These are phyloP conservation scores for Leptonema lineaticorne DNA, from an alignment of 1,140 invertebrate species.

Conservation along the genomic window DNA sequence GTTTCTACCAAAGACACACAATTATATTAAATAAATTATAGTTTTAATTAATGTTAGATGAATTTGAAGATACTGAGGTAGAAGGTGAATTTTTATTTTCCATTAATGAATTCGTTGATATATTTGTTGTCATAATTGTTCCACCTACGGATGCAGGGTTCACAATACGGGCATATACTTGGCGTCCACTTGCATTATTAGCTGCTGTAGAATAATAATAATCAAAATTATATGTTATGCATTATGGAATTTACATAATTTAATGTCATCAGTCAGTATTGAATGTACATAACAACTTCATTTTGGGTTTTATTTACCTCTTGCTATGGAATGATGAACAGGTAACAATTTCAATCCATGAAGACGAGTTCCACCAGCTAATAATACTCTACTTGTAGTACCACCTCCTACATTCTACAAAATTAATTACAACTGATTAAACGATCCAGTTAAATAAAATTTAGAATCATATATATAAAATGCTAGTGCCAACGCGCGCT, in stretches of 20 bases:
- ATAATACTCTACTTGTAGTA: constrained; percentile 28
- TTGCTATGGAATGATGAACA: constrained; percentile 34
- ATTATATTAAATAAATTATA: neutral
- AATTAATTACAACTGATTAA: neutral
- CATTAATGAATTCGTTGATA: neutral
- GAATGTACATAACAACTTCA: no score
- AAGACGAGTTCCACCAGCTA: constrained; percentile 35
- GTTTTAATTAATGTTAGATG: neutral
- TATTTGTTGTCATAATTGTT: constrained; percentile 15
- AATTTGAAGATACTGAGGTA: neutral
- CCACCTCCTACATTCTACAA: neutral
- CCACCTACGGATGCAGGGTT: constrained; percentile 43
- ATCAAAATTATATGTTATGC: neutral
- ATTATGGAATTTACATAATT: neutral
- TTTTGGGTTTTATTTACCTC: constrained; percentile 21
- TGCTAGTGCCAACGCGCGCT: no score
- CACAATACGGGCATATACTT: constrained; percentile 49
- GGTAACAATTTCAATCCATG: constrained; percentile 38
- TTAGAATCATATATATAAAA: neutral
- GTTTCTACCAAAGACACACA: neutral
- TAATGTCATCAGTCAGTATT: no score
- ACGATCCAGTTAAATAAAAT: neutral
- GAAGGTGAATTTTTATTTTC: constrained; percentile 1
- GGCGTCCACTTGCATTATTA: constrained; percentile 43
- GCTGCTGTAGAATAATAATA: constrained; percentile 36